These are phyloP conservation scores for Urophycis tenuis DNA, from an alignment of 2,797 vertebrate genomes.

Conservation along the genomic window DNA sequence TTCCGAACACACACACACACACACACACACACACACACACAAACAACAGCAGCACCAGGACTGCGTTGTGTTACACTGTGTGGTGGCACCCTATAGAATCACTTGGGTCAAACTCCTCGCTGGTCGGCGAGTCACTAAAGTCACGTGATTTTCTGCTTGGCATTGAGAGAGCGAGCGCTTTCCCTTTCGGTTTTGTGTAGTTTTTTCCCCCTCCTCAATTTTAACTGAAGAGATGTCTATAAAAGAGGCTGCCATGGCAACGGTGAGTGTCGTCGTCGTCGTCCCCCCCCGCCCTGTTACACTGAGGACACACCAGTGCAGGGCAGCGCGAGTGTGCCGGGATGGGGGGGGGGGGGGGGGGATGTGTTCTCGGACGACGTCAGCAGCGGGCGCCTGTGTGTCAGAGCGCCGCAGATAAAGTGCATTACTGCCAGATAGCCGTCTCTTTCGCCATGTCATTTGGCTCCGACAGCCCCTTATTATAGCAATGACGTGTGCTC, in stretches of 20 bases:
- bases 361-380: constrained; percentile 21
- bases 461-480: neutral
- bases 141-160: neutral
- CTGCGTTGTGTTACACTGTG: neutral
- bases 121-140: neutral
- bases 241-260: constrained; percentile 9
- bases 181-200: neutral
- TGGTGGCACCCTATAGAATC: neutral
- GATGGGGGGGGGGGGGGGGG: neutral
- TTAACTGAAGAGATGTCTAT: constrained; percentile 5
- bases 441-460: neutral
- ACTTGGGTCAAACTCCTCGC: neutral
- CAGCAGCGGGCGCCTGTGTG: constrained; percentile 31
- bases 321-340: constrained; percentile 17
- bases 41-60: no score
- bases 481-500: neutral
- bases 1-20: neutral
- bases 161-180: neutral
- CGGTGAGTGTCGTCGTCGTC: constrained; percentile 21
- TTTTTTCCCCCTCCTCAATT: neutral
- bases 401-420: constrained; percentile 38
- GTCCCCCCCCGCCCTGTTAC: neutral
- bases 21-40: no score
- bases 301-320: constrained; percentile 6
- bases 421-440: constrained; percentile 41